Conservation (phyloP, 2,888 invertebrate genomes). For the Zele albiditarsus region DNA sequence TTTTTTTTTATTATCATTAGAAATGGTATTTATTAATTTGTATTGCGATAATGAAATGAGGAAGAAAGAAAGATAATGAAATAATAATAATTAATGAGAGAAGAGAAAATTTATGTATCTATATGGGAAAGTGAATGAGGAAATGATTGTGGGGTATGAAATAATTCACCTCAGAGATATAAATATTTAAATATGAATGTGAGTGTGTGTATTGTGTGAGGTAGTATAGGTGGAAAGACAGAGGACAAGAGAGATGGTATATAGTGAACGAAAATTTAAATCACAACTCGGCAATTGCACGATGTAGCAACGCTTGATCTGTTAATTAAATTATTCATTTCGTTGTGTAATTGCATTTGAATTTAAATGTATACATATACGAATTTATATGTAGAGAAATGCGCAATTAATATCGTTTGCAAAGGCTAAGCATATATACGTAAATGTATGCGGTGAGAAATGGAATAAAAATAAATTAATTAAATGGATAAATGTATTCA, state of each 20-base stretch:
- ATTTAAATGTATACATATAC: background rate
- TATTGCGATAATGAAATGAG: background rate
- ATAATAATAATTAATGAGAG: background rate
- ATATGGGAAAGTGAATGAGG: background rate
- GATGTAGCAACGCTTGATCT: background rate
- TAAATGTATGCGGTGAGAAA: background rate
- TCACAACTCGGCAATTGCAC: background rate
- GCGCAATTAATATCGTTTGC: background rate
- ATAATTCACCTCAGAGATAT: background rate
- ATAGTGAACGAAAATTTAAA: background rate
- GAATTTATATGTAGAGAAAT: background rate
- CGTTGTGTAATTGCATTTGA: background rate
- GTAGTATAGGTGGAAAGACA: background rate
- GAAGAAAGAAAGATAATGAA: background rate
- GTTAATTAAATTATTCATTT: background rate
- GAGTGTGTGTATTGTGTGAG: background rate
- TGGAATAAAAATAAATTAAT: background rate
- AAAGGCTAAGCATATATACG: background rate
- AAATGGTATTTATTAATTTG: background rate
- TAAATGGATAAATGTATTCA: background rate
- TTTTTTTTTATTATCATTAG: conserved; percentile 20
- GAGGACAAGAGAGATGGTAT: background rate
- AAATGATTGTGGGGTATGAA: background rate
- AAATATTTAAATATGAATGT: background rate
- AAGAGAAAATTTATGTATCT: too few relatives aligned